Evolutionary conservation across 2,113 vertebrate genomes (phyloP), one percentile per base, ranked within the genome.

Genomic region (Oxyura jamaicensis): DNA sequence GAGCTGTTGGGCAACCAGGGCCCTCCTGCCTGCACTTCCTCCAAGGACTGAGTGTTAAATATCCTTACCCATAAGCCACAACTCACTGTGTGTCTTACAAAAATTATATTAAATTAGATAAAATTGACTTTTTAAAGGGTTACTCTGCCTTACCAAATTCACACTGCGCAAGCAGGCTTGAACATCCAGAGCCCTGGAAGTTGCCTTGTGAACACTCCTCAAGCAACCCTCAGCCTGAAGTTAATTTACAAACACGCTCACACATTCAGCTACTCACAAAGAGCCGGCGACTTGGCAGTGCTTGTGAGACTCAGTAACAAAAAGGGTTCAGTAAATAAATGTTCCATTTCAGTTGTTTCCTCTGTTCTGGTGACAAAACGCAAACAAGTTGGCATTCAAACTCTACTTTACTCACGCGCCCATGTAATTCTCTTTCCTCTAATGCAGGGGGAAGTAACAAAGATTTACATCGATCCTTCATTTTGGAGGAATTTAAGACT

Each of bases 301-400:
- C 52, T 60, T 1, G 2, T 76, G 55, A 88, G 72, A 76, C 59
- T 55, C 58, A 55, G 33, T 53, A 85, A 79, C 59, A 92, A 53
- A 56, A 95, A 94, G 75, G 6, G 53, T 52, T 90, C 71, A 53
- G 87, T 56, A 95, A 91, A 95, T 50, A 85, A 79, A 85, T 35
- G 87, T 77, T 83, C 81, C 78, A 42, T 87, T 50, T 69, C 55
- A 91, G 88, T 56, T 83, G 41, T 29, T 88, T 42, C 63, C 72
- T 93, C 88, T 90, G 46, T 85, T 69, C 63, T 35, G n/a, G 67
- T 74, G 68, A 83, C 63, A 89, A 95, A 80, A 28, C 0, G 0
- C 68, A 86, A 86, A 71, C 12, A 74, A 90, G 42, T 46, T 52
- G 50, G 41, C 81, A 46, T 63, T 91, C 78, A 74, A 91, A 50